Evolutionary conservation across 2,797 vertebrate species (phyloP).

Genomic region (Chromobotia macracanthus): DNA sequence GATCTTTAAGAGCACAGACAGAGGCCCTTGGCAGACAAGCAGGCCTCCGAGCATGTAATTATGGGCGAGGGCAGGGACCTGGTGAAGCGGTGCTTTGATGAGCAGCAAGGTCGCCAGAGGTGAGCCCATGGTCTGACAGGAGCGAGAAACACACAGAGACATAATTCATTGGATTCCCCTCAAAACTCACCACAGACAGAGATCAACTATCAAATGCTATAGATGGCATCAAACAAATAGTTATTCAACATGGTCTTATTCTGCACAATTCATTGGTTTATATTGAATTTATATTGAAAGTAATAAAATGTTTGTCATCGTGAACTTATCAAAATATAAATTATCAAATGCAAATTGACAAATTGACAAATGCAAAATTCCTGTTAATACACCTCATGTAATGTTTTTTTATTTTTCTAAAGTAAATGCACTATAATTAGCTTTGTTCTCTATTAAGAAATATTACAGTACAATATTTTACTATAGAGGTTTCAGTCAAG

Average conservation of each 20-base stretch:
- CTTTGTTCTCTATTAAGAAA: conserved; percentile 10
- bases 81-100: conserved; percentile 55
- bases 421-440: conserved; percentile 42
- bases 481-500: conserved; percentile 18
- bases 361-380: conserved; percentile 43
- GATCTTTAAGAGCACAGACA: conserved; percentile 40
- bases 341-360: neutral
- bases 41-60: conserved; percentile 57
- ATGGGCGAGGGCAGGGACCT: conserved; percentile 44
- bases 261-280: too few species aligned
- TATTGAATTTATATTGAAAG: too few species aligned
- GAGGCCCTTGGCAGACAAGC: conserved; percentile 36
- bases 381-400: too few species aligned
- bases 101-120: conserved; percentile 46
- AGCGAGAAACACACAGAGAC: conserved; percentile 49
- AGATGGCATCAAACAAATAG: conserved; percentile 24
- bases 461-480: conserved; percentile 27
- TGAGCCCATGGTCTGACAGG: conserved; percentile 49
- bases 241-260: neutral
- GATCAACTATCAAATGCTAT: conserved; percentile 1
- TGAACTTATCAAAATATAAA: too few species aligned
- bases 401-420: conserved; percentile 13
- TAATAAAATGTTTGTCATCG: too few species aligned
- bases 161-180: conserved; percentile 38
- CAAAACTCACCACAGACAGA: conserved; percentile 4